Percentiles rank a stretch among this genome's conserved stretches.
Conservation (phyloP, 2,888 invertebrate genomes). For the Lycophotia porphyrea region DNA sequence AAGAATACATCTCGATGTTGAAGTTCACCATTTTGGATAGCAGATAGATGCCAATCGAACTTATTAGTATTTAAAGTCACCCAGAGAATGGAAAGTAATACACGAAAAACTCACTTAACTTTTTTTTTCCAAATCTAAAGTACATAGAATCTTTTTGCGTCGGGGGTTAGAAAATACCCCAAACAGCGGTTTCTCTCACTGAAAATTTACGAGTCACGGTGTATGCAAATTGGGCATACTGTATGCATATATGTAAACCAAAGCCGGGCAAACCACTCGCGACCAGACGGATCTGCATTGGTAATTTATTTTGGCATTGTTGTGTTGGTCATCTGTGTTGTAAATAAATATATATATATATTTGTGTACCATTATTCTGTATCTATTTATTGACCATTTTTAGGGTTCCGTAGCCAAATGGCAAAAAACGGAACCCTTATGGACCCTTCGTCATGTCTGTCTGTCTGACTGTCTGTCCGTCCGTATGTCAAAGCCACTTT, state of each 20-base stretch:
- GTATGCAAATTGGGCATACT: constrained; percentile 63
- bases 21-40: too few relatives aligned
- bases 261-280: constrained; percentile 51
- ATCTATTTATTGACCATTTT: too few relatives aligned
- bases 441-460: too few relatives aligned
- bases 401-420: too few relatives aligned
- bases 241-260: constrained; percentile 65
- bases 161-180: neutral
- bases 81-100: neutral
- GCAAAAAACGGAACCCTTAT: too few relatives aligned
- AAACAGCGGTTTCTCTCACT: neutral
- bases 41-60: too few relatives aligned
- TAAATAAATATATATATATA: too few relatives aligned
- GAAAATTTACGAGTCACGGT: constrained; percentile 26
- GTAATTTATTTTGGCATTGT: constrained; percentile 66
- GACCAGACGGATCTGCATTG: constrained; percentile 69
- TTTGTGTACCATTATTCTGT: neutral
- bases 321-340: constrained; percentile 53
- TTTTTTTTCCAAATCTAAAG: neutral
- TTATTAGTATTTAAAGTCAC: neutral
- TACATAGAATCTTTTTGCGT: neutral
- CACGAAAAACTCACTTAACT: neutral
- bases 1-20: too few relatives aligned
- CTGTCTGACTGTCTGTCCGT: too few relatives aligned
- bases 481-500: too few relatives aligned